Evolutionary conservation across 2,888 invertebrate genomes (phyloP).

Genomic region (Herminia tarsipennalis): DNA sequence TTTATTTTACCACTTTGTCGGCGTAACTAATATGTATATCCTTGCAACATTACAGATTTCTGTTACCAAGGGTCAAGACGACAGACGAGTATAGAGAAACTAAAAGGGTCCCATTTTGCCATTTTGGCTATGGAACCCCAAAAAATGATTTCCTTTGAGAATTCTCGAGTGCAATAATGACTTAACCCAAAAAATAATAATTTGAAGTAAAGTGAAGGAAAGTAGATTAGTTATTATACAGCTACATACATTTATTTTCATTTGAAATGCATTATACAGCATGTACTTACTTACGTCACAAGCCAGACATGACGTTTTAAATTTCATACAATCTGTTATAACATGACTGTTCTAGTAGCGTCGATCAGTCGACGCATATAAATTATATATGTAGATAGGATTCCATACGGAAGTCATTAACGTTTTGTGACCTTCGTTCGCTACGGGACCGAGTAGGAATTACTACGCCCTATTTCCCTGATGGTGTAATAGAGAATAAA

Average conservation of each 20-base stretch:
- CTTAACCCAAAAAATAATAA: too few species aligned
- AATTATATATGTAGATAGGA: constrained; percentile 65
- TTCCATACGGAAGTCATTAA: constrained; percentile 73
- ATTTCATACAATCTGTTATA: constrained; percentile 16
- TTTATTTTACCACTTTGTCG: too few species aligned
- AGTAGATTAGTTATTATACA: too few species aligned
- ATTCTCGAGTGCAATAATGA: too few species aligned
- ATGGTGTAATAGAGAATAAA: constrained; percentile 62
- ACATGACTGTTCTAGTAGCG: constrained; percentile 24
- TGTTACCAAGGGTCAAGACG: too few species aligned
- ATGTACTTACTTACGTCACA: not conserved
- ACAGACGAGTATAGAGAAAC: too few species aligned
- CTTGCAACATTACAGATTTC: too few species aligned
- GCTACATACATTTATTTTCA: not conserved
- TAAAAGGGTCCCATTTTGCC: too few species aligned
- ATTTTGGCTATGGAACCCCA: too few species aligned
- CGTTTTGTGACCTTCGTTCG: constrained; percentile 68
- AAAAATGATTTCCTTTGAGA: too few species aligned
- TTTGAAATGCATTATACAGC: not conserved
- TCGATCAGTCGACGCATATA: constrained; percentile 51
- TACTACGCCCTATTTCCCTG: constrained; percentile 71
- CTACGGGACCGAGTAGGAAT: constrained; percentile 59
- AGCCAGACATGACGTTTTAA: constrained; percentile 6
- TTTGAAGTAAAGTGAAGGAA: too few species aligned
- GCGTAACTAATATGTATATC: too few species aligned